Evolutionary conservation across 2,888 invertebrate genomes (phyloP), one percentile per base, ranked within the genome.

Genomic region (Eilema griseolum): DNA sequence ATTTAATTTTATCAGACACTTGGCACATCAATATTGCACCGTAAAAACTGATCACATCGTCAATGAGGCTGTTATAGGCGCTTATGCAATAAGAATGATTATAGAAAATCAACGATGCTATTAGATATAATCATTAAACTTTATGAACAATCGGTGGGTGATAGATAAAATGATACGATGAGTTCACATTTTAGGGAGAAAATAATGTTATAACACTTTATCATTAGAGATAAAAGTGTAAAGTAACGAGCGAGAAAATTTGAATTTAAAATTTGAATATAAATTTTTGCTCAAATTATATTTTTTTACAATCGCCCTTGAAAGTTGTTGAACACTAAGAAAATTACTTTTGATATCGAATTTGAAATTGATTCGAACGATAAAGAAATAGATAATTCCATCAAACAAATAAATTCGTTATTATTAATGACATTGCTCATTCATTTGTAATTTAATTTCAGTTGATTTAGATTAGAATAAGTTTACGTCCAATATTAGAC

Each of bases 41-140:
- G 76, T 80, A 82, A 82, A 81, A 82, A 71, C 72, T 80, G 75
- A 80, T 82, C 80, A 74, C 69, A 75, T 74, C 78, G 70, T 68
- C 72, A 77, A 78, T 66, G 75, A 76, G 31, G 69, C 67, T 60
- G 67, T 82, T 73, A 71, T 70, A 66, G 68, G 69, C 82, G 80
- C 77, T 80, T 80, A 72, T 60, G 26, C 61, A 72, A 59, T 68
- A 69, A 66, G 16, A 61, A 46, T 66, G 41, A 28, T 11, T 56
- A 65, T 68, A 66, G 57, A 71, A 41, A 66, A 61, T 46, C 61
- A 41, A 10, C 56, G 28, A 26, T 28, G 69, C 68, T 73, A 77
- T 82, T 74, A 77, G 71, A 64, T 63, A 57, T 59, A 69, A 57
- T 70, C 73, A 73, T 80, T 73, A 73, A 81, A 72, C 73, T 76